Evolutionary conservation across 2,113 vertebrate genomes (phyloP).

Genomic region (Sisor rabdophorus): DNA sequence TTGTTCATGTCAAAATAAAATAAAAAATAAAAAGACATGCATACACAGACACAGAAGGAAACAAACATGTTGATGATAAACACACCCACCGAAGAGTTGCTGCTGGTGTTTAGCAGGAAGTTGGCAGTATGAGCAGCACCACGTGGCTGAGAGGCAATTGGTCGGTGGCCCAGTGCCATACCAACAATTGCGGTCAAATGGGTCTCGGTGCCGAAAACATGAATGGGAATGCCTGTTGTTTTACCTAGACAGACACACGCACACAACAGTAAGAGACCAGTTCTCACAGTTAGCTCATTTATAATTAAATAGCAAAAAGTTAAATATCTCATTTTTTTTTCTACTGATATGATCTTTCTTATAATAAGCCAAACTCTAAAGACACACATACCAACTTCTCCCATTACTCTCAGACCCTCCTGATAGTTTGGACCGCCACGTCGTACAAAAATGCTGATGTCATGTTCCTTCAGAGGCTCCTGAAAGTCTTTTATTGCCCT

Average conservation of each 20-base stretch:
- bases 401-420: slow-evolving; percentile 95
- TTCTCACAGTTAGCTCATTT: too few relatives aligned
- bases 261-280: background rate
- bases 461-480: slow-evolving; percentile 88
- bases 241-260: slow-evolving; percentile 31
- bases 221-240: slow-evolving; percentile 85
- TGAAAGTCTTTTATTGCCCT: slow-evolving; percentile 92
- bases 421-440: slow-evolving; percentile 97
- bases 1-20: too few relatives aligned
- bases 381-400: slow-evolving; percentile 88
- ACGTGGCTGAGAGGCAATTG: slow-evolving; percentile 88
- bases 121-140: slow-evolving; percentile 92
- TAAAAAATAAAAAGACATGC: background rate
- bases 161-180: slow-evolving; percentile 91
- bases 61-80: background rate
- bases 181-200: slow-evolving; percentile 98
- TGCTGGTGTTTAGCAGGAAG: slow-evolving; percentile 94
- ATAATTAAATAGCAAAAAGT: background rate
- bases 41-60: background rate
- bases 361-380: too few relatives aligned
- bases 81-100: slow-evolving; percentile 81
- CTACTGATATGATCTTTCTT: too few relatives aligned
- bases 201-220: slow-evolving; percentile 95
- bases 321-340: slow-evolving; percentile 1
- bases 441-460: slow-evolving; percentile 92